Base-by-base conservation (phyloP, 1,140 invertebrate species). In the Aphaenogaster floridana region DNA sequence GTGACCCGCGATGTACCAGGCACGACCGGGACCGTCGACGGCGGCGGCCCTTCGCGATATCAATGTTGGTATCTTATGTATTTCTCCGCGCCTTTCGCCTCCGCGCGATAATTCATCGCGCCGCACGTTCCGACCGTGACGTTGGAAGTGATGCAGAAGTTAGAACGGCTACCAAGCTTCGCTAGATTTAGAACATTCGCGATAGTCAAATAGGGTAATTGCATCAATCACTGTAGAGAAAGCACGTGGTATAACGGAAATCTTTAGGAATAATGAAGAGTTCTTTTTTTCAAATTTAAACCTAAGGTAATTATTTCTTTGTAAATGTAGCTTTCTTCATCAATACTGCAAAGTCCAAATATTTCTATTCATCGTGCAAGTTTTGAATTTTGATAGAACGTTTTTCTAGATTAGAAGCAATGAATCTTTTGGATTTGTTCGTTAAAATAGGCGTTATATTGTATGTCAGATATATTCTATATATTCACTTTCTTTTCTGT, bases 1-100 rank as follows among this genome's bases (percentile, higher is more conserved):
- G 89, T 89, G 88, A 92, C 77, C 89, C 78, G 88, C 69, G 86
- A 85, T 80, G 91, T 92, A 85, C 91, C 91, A 92, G 91, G 91
- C 66, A 92, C 91, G 77, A 85, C 64, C 69, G 71, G 77, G 63
- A 57, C 64, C 79, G 71, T 88, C 86, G 59, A 36, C 13, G 59
- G 59, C 28, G 66, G 45, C 34, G 54, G 84, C 87, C 57, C 66
- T 68, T 68, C 72, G 86, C 78, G 80, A 66, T 69, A 89, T 90
- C 71, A 87, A 86, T 39, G 71, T 61, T 83, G 61, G 17, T 88
- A 77, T 88, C 88, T 90, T 88, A 86, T 76, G 79, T 88, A 87
- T 88, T 86, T 66, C 80, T 84, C 80, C 54, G 68, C 69, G 69
- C 80, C 54, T 84, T 84, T 84, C 68, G 69, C 69, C 34, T 61